Base-by-base conservation (phyloP, 2,888 invertebrate genomes). In the Drosophila mulleri region DNA sequence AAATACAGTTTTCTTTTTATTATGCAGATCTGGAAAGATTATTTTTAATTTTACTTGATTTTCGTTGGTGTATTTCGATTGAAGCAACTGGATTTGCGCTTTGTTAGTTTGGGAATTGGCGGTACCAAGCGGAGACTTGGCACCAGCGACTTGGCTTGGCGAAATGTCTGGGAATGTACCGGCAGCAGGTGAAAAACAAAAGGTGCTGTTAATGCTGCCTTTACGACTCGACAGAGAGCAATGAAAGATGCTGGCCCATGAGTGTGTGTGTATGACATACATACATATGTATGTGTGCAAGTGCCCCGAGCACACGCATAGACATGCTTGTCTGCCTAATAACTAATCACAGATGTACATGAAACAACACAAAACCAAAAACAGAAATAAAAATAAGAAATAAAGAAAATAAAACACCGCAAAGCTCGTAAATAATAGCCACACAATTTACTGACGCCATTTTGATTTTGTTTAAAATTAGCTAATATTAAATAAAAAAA, bases 61-160 rank as follows among this genome's bases (percentile, higher is more conserved):
- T 54, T 41, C 18, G 37, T 42, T 20, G 35, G 20, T 20, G 6
- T 16, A 3, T 20, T 35, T 35, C 67, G 77, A 71, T 71, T 68
- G 66, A 64, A 53, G 58, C 41, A 70, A 70, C 70, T 73, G 60
- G 67, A 73, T 65, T 76, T 18, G 35, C 67, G 20, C 48, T 52
- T 42, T 59, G 42, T 37, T 29, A 48, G 69, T 20, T 52, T 20
- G 70, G 59, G 53, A 60, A 69, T 66, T 56, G 54, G 44, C 75
- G 83, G 84, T 85, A 81, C 84, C 84, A 85, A 87, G 81, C 75
- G 59, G 64, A 70, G 78, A 76, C 75, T 78, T 85, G 85, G 89
- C 85, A 89, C 89, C 77, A 71, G 47, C 57, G 16, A 5, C 20
- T 16, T 72, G 74, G 73, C 73, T 67, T 54, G 50, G 72, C 70